These are phyloP conservation scores for Scrobipalpa atriplicella DNA, from an alignment of 2,888 invertebrate genomes.

Conservation along the genomic window DNA sequence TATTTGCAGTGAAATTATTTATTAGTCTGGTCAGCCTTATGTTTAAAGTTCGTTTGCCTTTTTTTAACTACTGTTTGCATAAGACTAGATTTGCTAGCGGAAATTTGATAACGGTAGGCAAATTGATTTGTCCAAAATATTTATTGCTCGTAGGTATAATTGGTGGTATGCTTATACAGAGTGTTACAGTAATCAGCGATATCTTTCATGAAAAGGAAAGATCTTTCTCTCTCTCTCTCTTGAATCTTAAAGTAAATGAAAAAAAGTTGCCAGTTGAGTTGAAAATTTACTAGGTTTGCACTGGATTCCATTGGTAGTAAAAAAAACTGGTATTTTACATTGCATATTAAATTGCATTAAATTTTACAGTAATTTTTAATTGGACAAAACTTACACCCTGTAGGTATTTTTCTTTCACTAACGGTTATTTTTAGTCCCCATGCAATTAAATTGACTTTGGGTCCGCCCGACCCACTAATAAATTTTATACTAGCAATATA, in stretches of 20 bases:
- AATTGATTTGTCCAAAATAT: slow-evolving; percentile 25
- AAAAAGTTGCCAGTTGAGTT: too few species aligned
- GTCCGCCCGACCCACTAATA: slow-evolving; percentile 25
- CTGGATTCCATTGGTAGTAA: too few species aligned
- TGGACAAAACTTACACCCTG: not conserved
- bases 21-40: not conserved
- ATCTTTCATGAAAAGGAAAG: not conserved
- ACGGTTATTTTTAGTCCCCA: slow-evolving; percentile 21
- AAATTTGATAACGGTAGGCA: slow-evolving; percentile 21
- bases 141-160: slow-evolving; percentile 26
- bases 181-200: not conserved
- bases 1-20: too few species aligned
- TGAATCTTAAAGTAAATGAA: too few species aligned
- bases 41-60: not conserved
- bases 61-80: not conserved
- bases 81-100: slow-evolving; percentile 1
- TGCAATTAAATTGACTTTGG: slow-evolving; percentile 26
- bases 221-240: too few species aligned
- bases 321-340: too few species aligned
- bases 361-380: too few species aligned
- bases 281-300: too few species aligned
- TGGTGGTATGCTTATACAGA: slow-evolving; percentile 12
- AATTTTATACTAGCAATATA: slow-evolving; percentile 32
- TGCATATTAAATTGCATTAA: too few species aligned
- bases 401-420: slow-evolving; percentile 17